phyloP scores from a whole-genome alignment of 2,888 invertebrate species.

The Empis livida region DNA sequence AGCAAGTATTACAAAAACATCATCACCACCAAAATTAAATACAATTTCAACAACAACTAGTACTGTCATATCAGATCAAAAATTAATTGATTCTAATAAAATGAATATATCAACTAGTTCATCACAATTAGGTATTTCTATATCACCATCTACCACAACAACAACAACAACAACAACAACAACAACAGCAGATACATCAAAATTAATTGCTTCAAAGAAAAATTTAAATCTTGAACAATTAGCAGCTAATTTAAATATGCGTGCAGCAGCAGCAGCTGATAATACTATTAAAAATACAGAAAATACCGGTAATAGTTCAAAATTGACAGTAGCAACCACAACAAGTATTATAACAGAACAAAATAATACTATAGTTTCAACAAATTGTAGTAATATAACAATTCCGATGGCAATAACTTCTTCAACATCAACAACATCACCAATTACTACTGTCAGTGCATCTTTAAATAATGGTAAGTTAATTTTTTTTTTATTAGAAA shows the following conservation, averaged over 20 bases:
- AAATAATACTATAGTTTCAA: neutral
- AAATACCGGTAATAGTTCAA: slow-evolving; percentile 8
- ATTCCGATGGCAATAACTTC: neutral
- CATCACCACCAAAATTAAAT: slow-evolving; percentile 1
- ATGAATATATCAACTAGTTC: no score
- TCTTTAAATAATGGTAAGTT: no score
- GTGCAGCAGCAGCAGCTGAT: slow-evolving; percentile 24
- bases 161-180: slow-evolving; percentile 10
- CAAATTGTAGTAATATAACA: neutral
- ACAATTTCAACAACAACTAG: no score
- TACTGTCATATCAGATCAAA: no score
- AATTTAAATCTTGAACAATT: slow-evolving; percentile 33
- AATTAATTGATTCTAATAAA: no score
- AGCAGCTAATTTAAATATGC: slow-evolving; percentile 32
- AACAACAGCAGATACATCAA: slow-evolving; percentile 12
- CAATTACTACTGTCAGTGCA: no score
- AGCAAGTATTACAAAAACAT: slow-evolving; percentile 17
- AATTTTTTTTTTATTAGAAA: no score
- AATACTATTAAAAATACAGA: slow-evolving; percentile 24
- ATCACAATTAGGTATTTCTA: no score
- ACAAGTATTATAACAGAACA: slow-evolving; percentile 3
- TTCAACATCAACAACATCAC: neutral
- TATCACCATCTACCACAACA: no score
- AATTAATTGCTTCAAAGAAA: slow-evolving; percentile 21
- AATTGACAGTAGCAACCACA: slow-evolving; percentile 1